Evolutionary conservation across 2,113 vertebrate species (phyloP), one percentile per base, ranked within the genome.

Genomic region (Muscicapa adusta): DNA sequence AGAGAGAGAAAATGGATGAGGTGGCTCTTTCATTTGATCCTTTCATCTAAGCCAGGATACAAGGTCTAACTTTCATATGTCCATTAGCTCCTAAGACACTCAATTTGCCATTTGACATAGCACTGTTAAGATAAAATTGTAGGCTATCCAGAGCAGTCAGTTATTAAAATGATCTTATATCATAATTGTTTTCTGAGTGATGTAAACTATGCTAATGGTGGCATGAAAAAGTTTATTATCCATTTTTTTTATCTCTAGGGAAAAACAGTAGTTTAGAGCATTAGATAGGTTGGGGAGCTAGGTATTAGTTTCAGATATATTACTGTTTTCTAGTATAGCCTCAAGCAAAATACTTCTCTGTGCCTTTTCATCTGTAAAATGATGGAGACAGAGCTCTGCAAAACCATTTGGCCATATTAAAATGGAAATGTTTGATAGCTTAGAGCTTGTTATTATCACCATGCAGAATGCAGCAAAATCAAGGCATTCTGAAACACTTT

Each of bases 391-490:
- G 60, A 74, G 14, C 28, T 94, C 60, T 91, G 36, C 75, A 61
- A 92, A 91, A 61, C 16, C 26, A 60, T 84, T 95, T 83, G 50
- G 26, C 34, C 36, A 51, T 76, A 85, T 88, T 90, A 90, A 92
- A 93, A 91, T 62, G 29, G 34, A 90, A 90, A 89, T 61, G 34
- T 70, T 86, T 80, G 83, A 89, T 89, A 93, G n/a, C 65, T 86
- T 84, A 71, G 11, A 83, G 56, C 19, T 95, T 86, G 12, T 83
- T 94, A 70, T 74, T 73, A 85, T 83, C 76, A 56, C 28, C 36
- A 57, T 63, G 31, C 22, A 80, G 74, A 92, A 88, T 60, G 23
- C 38, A 91, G 75, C 24, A 86, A 93, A 92, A 80, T 53, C 51
- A 67, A 65, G 88, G 42, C 76, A 67, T 74, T 25, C 16, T 65